Percentiles rank a stretch among this genome's conserved stretches.
These are phyloP conservation scores for Myiopsitta monachus DNA, from an alignment of 2,113 vertebrate species.

Conservation along the genomic window DNA sequence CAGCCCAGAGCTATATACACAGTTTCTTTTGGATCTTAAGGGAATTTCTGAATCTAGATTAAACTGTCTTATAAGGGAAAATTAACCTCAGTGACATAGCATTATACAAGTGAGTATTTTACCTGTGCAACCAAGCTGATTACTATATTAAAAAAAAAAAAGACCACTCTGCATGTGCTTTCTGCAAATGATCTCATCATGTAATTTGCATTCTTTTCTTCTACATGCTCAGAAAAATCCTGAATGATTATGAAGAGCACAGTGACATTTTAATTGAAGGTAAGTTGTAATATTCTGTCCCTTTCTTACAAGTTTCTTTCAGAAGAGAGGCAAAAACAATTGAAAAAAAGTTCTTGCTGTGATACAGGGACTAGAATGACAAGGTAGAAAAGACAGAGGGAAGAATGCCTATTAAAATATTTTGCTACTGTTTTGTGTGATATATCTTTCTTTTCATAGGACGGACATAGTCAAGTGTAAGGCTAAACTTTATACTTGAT, in stretches of 20 bases:
- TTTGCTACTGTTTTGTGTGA: neutral
- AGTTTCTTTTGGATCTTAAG: neutral
- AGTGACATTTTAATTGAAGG: neutral
- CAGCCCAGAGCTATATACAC: neutral
- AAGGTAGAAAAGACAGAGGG: neutral
- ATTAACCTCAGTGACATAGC: neutral
- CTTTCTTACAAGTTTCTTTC: neutral
- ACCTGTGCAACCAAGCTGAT: neutral
- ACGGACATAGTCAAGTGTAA: neutral
- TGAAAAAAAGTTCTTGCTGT: neutral
- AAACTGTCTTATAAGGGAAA: neutral
- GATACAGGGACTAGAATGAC: neutral
- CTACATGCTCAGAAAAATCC: neutral
- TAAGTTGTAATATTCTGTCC: neutral
- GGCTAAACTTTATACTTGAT: neutral
- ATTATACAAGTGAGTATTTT: neutral
- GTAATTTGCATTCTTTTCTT: neutral
- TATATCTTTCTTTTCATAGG: neutral
- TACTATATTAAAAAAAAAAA: neutral
- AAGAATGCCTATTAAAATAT: neutral
- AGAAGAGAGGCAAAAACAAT: neutral
- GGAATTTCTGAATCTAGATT: neutral
- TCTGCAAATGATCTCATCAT: neutral
- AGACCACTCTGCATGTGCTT: neutral
- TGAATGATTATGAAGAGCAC: neutral